A percentile compares a stretch with the other conserved stretches of the same genome.
These are phyloP conservation scores for Seladonia tumulorum DNA, from an alignment of 2,888 invertebrate species.

Conservation along the genomic window DNA sequence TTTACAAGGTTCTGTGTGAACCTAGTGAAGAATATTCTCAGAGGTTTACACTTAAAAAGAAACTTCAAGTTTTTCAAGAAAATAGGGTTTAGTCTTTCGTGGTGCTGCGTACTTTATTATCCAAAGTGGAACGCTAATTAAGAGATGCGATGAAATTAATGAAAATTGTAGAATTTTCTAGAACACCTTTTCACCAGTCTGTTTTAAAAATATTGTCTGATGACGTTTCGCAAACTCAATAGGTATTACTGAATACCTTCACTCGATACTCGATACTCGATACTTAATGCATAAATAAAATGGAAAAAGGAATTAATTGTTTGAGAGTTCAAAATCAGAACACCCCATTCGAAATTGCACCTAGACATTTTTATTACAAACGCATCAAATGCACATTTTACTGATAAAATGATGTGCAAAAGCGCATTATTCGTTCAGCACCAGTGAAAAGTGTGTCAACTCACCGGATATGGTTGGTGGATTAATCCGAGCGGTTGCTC, in stretches of 20 bases:
- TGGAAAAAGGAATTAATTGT: too few relatives aligned
- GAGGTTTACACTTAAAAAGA: background rate
- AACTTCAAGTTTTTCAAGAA: background rate
- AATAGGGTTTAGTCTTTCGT: background rate
- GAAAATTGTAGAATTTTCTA: background rate
- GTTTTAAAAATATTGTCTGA: background rate
- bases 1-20: background rate
- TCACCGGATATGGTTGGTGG: background rate
- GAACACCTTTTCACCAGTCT: background rate
- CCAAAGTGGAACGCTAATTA: background rate
- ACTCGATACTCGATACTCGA: too few relatives aligned
- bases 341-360: too few relatives aligned
- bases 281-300: too few relatives aligned
- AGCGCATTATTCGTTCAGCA: background rate
- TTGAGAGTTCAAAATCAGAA: too few relatives aligned
- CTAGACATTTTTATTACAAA: too few relatives aligned
- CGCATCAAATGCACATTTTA: background rate
- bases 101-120: background rate
- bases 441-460: background rate
- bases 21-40: background rate
- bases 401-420: background rate
- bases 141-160: background rate
- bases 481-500: slow-evolving; percentile 1
- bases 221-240: too few relatives aligned
- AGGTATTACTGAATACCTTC: too few relatives aligned